phyloP scores from a whole-genome alignment of 2,113 vertebrate species.

The Neolamprologus cancellatus region DNA sequence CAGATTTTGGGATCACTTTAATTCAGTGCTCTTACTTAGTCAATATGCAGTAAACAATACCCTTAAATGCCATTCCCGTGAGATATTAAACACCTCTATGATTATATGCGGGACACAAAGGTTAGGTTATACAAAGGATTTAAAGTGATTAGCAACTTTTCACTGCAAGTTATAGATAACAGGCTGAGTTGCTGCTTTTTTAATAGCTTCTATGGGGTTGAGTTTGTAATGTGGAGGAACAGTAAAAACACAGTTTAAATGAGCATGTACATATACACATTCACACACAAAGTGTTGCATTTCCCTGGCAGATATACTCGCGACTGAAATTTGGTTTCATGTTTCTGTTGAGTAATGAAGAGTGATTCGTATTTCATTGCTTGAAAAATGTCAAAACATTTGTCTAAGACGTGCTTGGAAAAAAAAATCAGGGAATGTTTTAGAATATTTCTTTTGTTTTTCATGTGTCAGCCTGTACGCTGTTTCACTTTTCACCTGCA shows the following conservation, averaged over 20 bases:
- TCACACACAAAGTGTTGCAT: background rate
- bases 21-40: background rate
- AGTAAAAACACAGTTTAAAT: background rate
- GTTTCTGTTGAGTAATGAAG: slow-evolving; percentile 1
- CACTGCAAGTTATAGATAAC: background rate
- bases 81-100: background rate
- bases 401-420: background rate
- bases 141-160: background rate
- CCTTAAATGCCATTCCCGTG: background rate
- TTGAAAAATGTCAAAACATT: slow-evolving; percentile 42
- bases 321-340: background rate
- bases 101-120: background rate
- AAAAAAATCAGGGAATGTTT: background rate
- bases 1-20: background rate
- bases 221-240: background rate
- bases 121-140: background rate
- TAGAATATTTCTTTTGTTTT: background rate
- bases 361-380: slow-evolving; percentile 23
- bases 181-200: background rate
- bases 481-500: background rate
- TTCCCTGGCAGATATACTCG: background rate
- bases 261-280: background rate
- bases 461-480: background rate
- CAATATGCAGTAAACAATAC: background rate
- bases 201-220: background rate